Evolutionary conservation across 1,140 invertebrate genomes (phyloP).

Genomic region (Adelges cooleyi): DNA sequence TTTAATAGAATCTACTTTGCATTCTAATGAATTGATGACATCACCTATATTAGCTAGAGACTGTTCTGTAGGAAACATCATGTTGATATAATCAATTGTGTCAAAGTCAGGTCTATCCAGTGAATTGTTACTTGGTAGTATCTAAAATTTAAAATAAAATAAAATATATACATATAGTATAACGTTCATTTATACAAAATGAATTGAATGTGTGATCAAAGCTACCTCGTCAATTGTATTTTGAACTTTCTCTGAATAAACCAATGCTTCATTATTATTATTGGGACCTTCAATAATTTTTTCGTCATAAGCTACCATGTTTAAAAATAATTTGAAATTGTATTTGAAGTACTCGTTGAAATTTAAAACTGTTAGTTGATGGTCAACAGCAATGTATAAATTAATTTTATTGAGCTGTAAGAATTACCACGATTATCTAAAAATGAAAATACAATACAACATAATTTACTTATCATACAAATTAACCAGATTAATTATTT

Average conservation of each 20-base stretch:
- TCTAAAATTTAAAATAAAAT: slow-evolving; percentile 55
- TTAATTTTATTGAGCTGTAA: too few species aligned
- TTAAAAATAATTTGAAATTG: neutral
- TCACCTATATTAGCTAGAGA: slow-evolving; percentile 90
- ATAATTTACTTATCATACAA: too few species aligned
- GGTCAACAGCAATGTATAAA: too few species aligned
- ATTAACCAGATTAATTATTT: too few species aligned
- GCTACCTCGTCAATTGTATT: slow-evolving; percentile 53
- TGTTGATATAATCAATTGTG: slow-evolving; percentile 91
- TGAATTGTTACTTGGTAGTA: slow-evolving; percentile 80
- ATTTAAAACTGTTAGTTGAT: too few species aligned
- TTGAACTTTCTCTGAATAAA: slow-evolving; percentile 51
- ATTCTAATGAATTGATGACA: slow-evolving; percentile 77
- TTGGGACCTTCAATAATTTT: slow-evolving; percentile 44
- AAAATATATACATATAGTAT: too few species aligned
- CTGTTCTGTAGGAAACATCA: slow-evolving; percentile 94
- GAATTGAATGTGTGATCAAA: too few species aligned
- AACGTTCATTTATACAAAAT: too few species aligned
- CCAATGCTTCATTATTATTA: slow-evolving; percentile 40
- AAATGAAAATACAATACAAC: too few species aligned
- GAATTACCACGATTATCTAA: too few species aligned
- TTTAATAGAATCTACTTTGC: slow-evolving; percentile 67
- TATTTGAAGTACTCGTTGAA: too few species aligned
- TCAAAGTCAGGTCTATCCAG: slow-evolving; percentile 88
- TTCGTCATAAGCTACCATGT: slow-evolving; percentile 36